Conservation (phyloP, 2,113 vertebrate genomes). For the Charina bottae region DNA sequence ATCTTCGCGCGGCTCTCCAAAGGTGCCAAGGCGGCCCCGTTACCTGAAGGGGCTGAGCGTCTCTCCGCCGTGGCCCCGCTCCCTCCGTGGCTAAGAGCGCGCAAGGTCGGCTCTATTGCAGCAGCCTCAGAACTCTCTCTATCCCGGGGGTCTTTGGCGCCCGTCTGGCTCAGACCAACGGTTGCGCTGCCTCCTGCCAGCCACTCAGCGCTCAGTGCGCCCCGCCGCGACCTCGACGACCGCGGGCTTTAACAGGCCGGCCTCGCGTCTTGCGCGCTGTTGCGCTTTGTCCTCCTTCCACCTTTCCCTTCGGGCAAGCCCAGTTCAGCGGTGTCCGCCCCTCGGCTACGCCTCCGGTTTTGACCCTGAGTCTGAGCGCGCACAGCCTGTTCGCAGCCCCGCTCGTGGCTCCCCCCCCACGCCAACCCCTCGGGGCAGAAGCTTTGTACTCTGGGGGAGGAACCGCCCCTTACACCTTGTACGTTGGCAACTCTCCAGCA, state of each 20-base stretch:
- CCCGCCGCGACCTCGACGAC: background rate
- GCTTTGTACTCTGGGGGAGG: background rate
- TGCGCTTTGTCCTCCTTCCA: background rate
- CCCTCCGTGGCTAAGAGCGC: too few relatives aligned
- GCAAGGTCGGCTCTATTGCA: background rate
- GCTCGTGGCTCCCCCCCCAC: background rate
- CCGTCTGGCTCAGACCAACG: background rate
- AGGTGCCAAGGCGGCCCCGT: background rate
- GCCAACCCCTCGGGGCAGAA: background rate
- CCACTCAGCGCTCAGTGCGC: background rate
- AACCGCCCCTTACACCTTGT: background rate
- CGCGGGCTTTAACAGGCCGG: background rate
- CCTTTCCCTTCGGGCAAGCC: background rate
- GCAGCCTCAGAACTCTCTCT: background rate
- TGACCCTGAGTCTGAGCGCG: background rate
- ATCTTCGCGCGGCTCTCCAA: background rate
- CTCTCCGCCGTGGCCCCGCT: background rate
- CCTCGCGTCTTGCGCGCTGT: background rate
- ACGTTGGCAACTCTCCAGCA: background rate
- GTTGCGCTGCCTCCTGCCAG: background rate
- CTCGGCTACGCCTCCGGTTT: background rate
- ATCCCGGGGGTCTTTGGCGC: background rate
- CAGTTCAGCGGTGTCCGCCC: background rate
- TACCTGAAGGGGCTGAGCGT: background rate
- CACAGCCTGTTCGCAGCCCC: background rate